Percentiles rank a stretch among this genome's conserved stretches.
phyloP scores from a whole-genome alignment of 2,797 vertebrate genomes.

The Pipistrellus kuhlii region DNA sequence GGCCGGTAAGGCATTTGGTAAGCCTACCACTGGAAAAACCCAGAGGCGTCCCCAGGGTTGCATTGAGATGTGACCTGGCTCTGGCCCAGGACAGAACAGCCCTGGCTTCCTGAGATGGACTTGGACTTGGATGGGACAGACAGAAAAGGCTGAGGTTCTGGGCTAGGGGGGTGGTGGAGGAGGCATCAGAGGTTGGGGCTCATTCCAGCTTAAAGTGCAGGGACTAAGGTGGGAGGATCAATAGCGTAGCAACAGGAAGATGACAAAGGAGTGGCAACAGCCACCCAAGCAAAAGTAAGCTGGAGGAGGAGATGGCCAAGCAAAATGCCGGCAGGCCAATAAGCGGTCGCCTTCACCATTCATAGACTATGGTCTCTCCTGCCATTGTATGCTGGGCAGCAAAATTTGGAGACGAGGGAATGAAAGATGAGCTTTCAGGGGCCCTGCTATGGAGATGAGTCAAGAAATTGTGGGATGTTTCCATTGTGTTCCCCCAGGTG shows the following conservation, averaged over 20 bases:
- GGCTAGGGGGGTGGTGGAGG: too few species aligned
- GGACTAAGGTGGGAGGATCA: neutral
- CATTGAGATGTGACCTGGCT: neutral
- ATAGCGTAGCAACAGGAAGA: neutral
- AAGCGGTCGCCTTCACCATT: neutral
- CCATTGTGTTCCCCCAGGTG: neutral
- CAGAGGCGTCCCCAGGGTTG: neutral
- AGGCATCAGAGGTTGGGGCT: neutral
- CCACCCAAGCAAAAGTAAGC: neutral
- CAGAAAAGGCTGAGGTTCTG: neutral
- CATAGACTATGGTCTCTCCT: neutral
- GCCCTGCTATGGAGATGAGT: neutral
- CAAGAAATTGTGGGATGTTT: neutral
- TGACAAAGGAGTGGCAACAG: neutral
- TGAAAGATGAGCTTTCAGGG: neutral
- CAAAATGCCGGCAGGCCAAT: neutral
- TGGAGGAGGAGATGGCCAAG: neutral
- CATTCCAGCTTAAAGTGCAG: neutral
- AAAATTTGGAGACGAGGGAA: neutral
- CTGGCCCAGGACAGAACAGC: neutral
- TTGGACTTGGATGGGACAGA: neutral
- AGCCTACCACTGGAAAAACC: slow-evolving; percentile 49
- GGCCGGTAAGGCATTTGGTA: neutral
- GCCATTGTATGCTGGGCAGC: neutral
- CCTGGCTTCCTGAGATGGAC: neutral